A percentile compares a stretch with the other conserved stretches of the same genome.
phyloP scores from a whole-genome alignment of 2,113 vertebrate genomes.

The Thinocorus orbignyianus region DNA sequence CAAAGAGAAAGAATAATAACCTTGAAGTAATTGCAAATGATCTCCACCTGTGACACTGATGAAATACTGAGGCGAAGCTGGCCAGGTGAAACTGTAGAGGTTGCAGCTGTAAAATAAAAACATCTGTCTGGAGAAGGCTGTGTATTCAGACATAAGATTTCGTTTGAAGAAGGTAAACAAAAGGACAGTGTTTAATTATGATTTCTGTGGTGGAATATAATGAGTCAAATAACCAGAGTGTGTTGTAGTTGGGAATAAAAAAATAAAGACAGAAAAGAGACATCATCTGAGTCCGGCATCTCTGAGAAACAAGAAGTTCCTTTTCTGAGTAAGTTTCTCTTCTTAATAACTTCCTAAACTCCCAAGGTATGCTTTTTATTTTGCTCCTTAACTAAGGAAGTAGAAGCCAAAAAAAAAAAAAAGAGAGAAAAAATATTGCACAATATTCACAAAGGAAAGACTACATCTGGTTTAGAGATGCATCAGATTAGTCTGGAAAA shows the following conservation, averaged over 20 bases:
- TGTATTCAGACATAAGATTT: not conserved
- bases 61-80: not conserved
- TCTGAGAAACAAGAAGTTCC: slow-evolving; percentile 48
- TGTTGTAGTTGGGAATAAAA: not conserved
- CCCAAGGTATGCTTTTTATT: slow-evolving; percentile 44
- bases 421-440: slow-evolving; percentile 15
- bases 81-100: not conserved
- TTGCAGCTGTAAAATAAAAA: not conserved
- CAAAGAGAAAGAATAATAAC: slow-evolving; percentile 6
- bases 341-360: slow-evolving; percentile 49
- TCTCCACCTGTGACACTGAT: not conserved
- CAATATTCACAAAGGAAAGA: slow-evolving; percentile 39
- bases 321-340: slow-evolving; percentile 23
- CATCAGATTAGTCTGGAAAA: not conserved
- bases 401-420: slow-evolving; percentile 12
- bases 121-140: not conserved
- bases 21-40: slow-evolving; percentile 4
- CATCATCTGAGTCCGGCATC: not conserved
- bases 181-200: not conserved
- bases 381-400: slow-evolving; percentile 50
- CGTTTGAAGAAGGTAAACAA: not conserved
- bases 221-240: not conserved
- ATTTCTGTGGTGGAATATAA: not conserved
- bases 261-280: not conserved
- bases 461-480: not conserved